phyloP scores from a whole-genome alignment of 2,888 invertebrate species.

The Pristionchus exspectatus region DNA sequence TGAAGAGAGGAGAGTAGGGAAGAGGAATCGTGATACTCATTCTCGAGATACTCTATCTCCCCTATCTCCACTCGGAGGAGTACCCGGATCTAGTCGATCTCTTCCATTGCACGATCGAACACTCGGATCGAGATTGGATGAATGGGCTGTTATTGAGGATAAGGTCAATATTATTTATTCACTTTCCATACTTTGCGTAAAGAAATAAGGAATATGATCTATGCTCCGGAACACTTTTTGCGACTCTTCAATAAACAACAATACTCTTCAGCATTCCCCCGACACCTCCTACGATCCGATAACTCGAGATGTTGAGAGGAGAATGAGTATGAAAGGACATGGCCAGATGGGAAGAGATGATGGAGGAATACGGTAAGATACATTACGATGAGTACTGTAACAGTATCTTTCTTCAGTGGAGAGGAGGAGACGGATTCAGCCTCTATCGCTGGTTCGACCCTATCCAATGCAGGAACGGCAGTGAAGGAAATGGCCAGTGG shows the following conservation, averaged over 20 bases:
- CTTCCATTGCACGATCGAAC: slow-evolving; percentile 33
- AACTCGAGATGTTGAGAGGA: slow-evolving; percentile 74
- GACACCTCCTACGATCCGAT: slow-evolving; percentile 73
- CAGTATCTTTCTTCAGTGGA: neutral
- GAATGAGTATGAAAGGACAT: slow-evolving; percentile 75
- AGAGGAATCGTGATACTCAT: neutral
- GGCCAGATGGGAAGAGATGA: slow-evolving; percentile 60
- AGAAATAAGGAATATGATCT: neutral
- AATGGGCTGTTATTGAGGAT: slow-evolving; percentile 40
- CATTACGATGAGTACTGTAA: neutral
- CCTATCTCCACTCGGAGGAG: neutral
- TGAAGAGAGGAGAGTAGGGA: slow-evolving; percentile 3
- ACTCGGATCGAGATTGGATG: slow-evolving; percentile 34
- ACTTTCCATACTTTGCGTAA: too few relatives aligned
- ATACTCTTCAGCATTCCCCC: slow-evolving; percentile 35
- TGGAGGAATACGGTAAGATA: slow-evolving; percentile 43
- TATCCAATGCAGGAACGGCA: slow-evolving; percentile 40
- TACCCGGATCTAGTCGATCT: slow-evolving; percentile 9
- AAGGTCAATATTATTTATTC: neutral
- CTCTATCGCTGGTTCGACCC: slow-evolving; percentile 41
- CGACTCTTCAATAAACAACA: neutral
- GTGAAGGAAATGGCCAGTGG: slow-evolving; percentile 53
- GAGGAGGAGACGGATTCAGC: neutral
- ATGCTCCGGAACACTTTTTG: neutral
- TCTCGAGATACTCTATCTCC: neutral